phyloP scores from a whole-genome alignment of 2,888 invertebrate genomes.

The Latrodectus elegans region DNA sequence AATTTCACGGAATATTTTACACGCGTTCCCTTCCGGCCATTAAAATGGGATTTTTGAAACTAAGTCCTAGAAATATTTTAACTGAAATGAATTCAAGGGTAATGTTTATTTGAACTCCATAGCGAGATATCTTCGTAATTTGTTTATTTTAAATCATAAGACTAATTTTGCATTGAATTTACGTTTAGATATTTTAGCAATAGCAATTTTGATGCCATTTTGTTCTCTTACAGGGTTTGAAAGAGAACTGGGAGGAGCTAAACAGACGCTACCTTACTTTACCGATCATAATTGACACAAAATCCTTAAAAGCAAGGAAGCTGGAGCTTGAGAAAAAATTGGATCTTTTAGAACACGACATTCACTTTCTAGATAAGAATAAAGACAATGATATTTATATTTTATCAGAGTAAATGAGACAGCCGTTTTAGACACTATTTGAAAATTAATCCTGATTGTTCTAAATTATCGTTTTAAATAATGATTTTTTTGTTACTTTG shows the following conservation, averaged over 20 bases:
- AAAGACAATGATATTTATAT: conserved; percentile 56
- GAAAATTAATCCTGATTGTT: no score
- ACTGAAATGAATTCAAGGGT: neutral
- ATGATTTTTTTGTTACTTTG: no score
- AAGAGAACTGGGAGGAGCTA: conserved; percentile 41
- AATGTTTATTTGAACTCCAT: neutral
- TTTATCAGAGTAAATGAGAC: conserved; percentile 24
- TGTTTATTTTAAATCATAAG: neutral
- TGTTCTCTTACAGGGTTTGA: conserved; percentile 34
- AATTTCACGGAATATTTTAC: no score
- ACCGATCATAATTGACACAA: conserved; percentile 49
- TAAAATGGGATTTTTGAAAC: neutral
- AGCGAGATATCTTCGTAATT: neutral
- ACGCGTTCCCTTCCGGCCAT: no score
- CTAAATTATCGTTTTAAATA: no score
- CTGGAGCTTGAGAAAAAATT: conserved; percentile 42
- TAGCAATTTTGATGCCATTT: neutral
- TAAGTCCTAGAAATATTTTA: neutral
- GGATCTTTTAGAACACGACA: conserved; percentile 54
- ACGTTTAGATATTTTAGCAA: neutral
- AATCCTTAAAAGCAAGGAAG: conserved; percentile 27
- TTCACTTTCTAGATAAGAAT: conserved; percentile 50
- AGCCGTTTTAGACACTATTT: no score
- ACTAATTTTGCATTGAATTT: neutral
- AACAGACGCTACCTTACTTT: conserved; percentile 30